These are phyloP conservation scores for Thamnaconus septentrionalis DNA, from an alignment of 2,113 vertebrate genomes.

Conservation along the genomic window DNA sequence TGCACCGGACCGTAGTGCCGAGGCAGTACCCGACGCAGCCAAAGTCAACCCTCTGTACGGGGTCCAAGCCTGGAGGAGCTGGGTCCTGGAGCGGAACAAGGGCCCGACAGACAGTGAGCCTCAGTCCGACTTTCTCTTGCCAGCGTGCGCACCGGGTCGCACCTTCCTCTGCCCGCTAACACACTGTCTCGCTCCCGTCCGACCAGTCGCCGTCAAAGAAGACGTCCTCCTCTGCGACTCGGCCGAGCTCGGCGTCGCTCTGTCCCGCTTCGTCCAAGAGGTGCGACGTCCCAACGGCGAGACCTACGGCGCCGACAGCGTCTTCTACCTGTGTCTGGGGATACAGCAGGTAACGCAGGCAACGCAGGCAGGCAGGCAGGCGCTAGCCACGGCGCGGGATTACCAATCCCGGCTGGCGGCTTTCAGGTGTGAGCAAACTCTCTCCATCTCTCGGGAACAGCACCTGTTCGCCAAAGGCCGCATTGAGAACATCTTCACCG, in stretches of 20 bases:
- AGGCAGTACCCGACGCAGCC: constrained; percentile 67
- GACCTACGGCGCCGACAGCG: constrained; percentile 90
- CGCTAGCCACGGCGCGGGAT: not conserved
- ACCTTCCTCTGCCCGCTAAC: constrained; percentile 26
- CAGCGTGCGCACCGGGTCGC: constrained; percentile 14
- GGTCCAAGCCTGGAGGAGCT: constrained; percentile 92
- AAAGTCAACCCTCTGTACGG: constrained; percentile 91
- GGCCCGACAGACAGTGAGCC: constrained; percentile 72
- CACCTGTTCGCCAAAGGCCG: constrained; percentile 94
- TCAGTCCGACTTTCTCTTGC: not conserved
- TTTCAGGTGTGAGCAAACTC: constrained; percentile 7
- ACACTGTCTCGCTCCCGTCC: rapidly evolving
- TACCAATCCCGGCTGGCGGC: not conserved
- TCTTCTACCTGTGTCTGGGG: constrained; percentile 97
- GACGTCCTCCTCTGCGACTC: constrained; percentile 90
- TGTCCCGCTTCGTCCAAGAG: constrained; percentile 91
- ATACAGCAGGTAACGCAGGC: constrained; percentile 91
- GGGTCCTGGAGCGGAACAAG: constrained; percentile 86
- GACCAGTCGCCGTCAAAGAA: constrained; percentile 84
- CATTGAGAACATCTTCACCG: constrained; percentile 98
- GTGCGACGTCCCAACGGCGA: constrained; percentile 91
- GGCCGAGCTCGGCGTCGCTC: constrained; percentile 88
- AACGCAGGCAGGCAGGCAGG: not conserved
- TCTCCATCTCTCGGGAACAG: constrained; percentile 60
- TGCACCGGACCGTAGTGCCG: constrained; percentile 54